Percentiles rank a stretch among this genome's conserved stretches.
These are phyloP conservation scores for Anoplophora glabripennis DNA, from an alignment of 1,140 invertebrate genomes.

Conservation along the genomic window DNA sequence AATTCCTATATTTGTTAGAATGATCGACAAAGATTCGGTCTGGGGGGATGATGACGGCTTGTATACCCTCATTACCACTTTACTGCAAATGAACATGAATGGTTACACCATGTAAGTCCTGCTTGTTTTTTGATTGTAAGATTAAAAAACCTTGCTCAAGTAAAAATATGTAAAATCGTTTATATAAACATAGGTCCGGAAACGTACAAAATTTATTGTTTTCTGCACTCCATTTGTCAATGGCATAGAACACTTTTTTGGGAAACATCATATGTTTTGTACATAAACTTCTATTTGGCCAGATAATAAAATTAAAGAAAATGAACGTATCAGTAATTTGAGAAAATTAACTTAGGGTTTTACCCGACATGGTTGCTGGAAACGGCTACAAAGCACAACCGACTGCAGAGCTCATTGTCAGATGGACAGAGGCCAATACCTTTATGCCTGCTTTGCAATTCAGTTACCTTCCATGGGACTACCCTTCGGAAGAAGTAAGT, in stretches of 20 bases:
- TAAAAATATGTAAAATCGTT: too few relatives aligned
- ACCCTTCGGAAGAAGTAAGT: conserved; percentile 9
- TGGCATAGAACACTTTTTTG: too few relatives aligned
- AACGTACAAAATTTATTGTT: too few relatives aligned
- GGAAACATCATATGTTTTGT: too few relatives aligned
- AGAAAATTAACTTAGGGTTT: conserved; percentile 50
- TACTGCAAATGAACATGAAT: conserved; percentile 75
- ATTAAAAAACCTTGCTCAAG: too few relatives aligned
- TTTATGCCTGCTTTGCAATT: conserved; percentile 89
- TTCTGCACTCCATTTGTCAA: too few relatives aligned
- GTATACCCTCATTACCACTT: conserved; percentile 73
- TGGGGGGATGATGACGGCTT: conserved; percentile 81
- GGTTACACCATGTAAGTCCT: conserved; percentile 69
- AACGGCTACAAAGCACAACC: conserved; percentile 70
- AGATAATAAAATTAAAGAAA: too few relatives aligned
- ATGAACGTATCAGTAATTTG: too few relatives aligned
- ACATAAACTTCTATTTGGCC: too few relatives aligned
- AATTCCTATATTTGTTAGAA: conserved; percentile 61
- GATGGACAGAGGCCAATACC: conserved; percentile 84
- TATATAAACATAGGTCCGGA: too few relatives aligned
- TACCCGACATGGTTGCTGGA: conserved; percentile 92
- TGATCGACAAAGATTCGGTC: conserved; percentile 81
- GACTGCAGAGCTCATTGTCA: conserved; percentile 76
- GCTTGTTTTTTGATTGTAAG: background rate
- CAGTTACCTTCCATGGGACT: conserved; percentile 85